Evolutionary conservation across 1,140 invertebrate genomes (phyloP).

Genomic region (Drosophila neocordata): DNA sequence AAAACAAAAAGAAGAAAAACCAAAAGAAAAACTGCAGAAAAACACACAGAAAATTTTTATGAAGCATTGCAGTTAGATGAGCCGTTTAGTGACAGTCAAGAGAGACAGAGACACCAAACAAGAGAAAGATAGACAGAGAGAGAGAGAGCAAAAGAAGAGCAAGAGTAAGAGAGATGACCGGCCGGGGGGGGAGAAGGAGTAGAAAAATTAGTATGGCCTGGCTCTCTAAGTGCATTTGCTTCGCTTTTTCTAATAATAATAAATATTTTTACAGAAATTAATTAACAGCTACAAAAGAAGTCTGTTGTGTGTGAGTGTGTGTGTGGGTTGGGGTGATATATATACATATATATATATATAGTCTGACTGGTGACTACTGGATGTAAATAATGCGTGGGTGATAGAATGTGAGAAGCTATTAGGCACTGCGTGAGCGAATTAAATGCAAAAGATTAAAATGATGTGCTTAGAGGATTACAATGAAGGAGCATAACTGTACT

Average conservation of each 20-base stretch:
- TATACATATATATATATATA: constrained; percentile 11
- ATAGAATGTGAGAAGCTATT: constrained; percentile 2
- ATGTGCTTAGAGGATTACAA: background rate
- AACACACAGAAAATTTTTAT: constrained; percentile 63
- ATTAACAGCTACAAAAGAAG: constrained; percentile 64
- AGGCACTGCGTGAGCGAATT: background rate
- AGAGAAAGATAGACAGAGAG: constrained; percentile 14
- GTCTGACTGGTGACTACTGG: background rate
- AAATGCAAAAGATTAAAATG: background rate
- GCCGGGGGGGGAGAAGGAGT: background rate
- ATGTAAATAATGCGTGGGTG: background rate
- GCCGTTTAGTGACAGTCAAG: constrained; percentile 80
- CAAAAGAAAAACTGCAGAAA: constrained; percentile 1
- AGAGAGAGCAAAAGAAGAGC: background rate
- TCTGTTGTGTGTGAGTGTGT: constrained; percentile 19
- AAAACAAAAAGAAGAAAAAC: constrained; percentile 14
- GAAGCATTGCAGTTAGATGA: constrained; percentile 82
- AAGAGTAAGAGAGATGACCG: background rate
- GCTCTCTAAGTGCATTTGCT: constrained; percentile 49
- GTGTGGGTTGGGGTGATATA: constrained; percentile 3
- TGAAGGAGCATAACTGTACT: too few relatives aligned
- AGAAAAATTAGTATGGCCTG: constrained; percentile 23
- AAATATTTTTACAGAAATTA: constrained; percentile 79
- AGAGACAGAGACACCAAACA: constrained; percentile 37
- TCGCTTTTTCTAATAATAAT: constrained; percentile 74